Percentiles rank a stretch among this genome's conserved stretches.
phyloP scores from a whole-genome alignment of 2,113 vertebrate species.

The Prinia subflava region DNA sequence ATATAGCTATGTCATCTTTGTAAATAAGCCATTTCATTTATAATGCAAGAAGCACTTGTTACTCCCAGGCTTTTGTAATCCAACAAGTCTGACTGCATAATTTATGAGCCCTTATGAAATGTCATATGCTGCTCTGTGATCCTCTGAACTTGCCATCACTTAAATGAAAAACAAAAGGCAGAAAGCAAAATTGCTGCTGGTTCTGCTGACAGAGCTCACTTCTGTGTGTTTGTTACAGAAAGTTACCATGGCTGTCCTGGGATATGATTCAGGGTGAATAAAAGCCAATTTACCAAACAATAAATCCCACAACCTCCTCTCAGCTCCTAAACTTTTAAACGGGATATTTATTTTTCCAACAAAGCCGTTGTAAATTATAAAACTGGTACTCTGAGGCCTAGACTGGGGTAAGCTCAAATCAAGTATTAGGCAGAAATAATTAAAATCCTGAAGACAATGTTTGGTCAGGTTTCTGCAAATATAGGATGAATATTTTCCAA shows the following conservation, averaged over 20 bases:
- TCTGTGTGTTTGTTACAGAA: neutral
- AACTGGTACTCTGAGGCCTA: neutral
- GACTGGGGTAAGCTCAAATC: neutral
- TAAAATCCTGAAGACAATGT: neutral
- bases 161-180: neutral
- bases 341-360: neutral
- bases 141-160: neutral
- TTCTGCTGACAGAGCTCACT: neutral
- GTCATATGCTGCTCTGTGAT: neutral
- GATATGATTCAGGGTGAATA: neutral
- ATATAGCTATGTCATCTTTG: slow-evolving; percentile 1
- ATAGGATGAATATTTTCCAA: neutral
- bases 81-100: slow-evolving; percentile 33
- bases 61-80: slow-evolving; percentile 29
- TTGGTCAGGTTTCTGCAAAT: neutral
- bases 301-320: neutral
- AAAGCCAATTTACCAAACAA: neutral
- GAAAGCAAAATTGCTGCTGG: neutral
- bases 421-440: neutral
- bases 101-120: slow-evolving; percentile 31
- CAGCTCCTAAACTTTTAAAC: neutral
- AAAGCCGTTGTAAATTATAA: neutral
- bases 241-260: neutral
- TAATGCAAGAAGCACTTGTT: slow-evolving; percentile 41
- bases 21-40: slow-evolving; percentile 37